Conservation (phyloP, 2,888 invertebrate species). For the Chymomyza caudatula region DNA sequence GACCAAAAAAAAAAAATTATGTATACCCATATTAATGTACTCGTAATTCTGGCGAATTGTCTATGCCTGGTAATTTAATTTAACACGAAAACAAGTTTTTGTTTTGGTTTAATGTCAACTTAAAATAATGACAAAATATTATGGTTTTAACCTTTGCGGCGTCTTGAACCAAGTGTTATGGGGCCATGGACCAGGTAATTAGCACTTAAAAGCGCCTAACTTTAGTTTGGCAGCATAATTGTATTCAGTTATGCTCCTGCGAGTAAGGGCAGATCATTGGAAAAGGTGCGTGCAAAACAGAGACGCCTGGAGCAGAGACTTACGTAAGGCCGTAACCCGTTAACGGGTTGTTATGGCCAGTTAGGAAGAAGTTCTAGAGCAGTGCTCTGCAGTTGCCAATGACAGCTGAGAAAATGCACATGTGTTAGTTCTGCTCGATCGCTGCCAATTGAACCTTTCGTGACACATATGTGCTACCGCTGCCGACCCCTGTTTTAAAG, state of each 20-base stretch:
- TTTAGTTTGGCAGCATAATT: not conserved
- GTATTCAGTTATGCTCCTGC: not conserved
- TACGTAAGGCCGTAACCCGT: no score
- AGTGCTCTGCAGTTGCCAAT: no score
- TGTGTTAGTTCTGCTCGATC: no score
- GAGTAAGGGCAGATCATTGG: no score
- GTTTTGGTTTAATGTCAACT: conserved; percentile 48
- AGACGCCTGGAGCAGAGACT: no score
- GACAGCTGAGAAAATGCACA: no score
- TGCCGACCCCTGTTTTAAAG: no score
- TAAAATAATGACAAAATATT: conserved; percentile 17
- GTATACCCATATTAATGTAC: not conserved
- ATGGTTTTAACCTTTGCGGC: not conserved
- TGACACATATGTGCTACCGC: no score
- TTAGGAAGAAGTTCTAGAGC: no score
- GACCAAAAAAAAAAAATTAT: not conserved
- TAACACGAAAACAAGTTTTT: conserved; percentile 64
- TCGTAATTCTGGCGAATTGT: conserved; percentile 53
- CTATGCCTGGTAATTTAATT: conserved; percentile 62
- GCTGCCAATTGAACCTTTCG: no score
- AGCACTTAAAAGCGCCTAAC: conserved; percentile 7
- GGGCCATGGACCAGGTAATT: conserved; percentile 25
- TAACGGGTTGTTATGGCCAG: no score
- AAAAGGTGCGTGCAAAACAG: no score
- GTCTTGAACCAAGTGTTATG: not conserved